phyloP scores from a whole-genome alignment of 2,888 invertebrate species.

The Meghimatium bilineatum region DNA sequence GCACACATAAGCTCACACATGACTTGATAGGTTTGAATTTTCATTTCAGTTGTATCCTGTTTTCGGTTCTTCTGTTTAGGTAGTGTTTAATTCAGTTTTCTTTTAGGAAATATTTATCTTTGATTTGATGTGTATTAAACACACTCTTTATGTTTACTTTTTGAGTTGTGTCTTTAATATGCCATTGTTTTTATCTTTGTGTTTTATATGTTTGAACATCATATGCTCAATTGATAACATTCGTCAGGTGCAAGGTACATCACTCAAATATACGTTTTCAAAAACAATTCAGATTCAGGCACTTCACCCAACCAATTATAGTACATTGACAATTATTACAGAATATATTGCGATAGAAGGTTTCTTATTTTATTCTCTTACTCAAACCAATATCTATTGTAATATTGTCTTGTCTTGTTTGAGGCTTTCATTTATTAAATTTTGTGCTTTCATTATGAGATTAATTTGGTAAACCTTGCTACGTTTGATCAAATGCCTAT shows the following conservation, averaged over 20 bases:
- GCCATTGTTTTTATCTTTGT: constrained; percentile 20
- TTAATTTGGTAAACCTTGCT: background rate
- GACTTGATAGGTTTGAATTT: constrained; percentile 52
- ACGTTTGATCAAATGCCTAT: background rate
- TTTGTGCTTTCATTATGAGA: constrained; percentile 13
- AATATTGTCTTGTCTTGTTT: constrained; percentile 27
- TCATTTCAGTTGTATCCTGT: constrained; percentile 49
- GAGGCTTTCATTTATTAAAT: background rate
- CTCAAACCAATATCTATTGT: background rate
- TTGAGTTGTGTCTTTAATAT: constrained; percentile 48
- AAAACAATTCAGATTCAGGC: background rate
- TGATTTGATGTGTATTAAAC: constrained; percentile 35
- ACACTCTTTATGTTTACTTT: constrained; percentile 40
- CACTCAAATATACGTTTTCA: background rate
- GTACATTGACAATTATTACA: background rate
- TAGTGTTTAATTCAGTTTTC: background rate
- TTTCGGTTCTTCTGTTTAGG: constrained; percentile 3
- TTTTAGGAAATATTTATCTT: constrained; percentile 34
- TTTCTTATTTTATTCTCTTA: background rate
- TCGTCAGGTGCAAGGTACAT: background rate
- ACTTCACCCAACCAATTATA: background rate
- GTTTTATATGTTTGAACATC: background rate
- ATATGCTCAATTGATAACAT: background rate
- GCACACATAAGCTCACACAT: constrained; percentile 48
- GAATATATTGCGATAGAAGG: background rate